Conservation (phyloP, 2,888 invertebrate species). For the Parnassius glacialis region DNA sequence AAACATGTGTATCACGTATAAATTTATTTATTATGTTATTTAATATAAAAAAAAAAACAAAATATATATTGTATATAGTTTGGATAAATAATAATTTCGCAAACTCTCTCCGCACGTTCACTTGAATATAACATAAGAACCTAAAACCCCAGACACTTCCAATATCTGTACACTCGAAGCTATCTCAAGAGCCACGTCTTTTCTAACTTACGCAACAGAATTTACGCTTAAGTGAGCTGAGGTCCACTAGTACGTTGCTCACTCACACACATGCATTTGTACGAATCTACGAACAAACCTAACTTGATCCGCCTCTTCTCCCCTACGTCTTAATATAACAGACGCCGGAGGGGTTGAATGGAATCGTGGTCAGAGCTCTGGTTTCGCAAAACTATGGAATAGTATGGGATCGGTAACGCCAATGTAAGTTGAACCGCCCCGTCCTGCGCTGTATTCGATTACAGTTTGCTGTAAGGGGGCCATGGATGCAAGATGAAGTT, state of each 20-base stretch:
- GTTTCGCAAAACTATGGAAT: constrained; percentile 72
- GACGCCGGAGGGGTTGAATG: constrained; percentile 53
- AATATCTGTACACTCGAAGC: constrained; percentile 59
- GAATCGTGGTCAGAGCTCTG: constrained; percentile 70
- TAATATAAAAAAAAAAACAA: too few relatives aligned
- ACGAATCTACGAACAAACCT: constrained; percentile 52
- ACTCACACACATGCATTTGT: constrained; percentile 76
- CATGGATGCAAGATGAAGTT: constrained; percentile 40
- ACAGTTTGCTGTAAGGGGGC: constrained; percentile 28
- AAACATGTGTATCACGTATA: too few relatives aligned
- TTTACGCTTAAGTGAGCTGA: constrained; percentile 76
- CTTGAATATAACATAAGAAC: constrained; percentile 31
- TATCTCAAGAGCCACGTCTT: constrained; percentile 72
- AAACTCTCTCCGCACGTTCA: constrained; percentile 4
- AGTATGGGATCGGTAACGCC: constrained; percentile 70
- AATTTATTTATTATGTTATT: too few relatives aligned
- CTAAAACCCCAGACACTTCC: constrained; percentile 49
- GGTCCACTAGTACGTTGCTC: constrained; percentile 72
- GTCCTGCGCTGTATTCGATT: constrained; percentile 33
- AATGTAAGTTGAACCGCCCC: constrained; percentile 45
- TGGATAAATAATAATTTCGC: constrained; percentile 9
- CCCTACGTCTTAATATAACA: constrained; percentile 36
- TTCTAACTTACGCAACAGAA: constrained; percentile 78
- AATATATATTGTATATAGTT: neutral
- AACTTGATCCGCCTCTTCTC: constrained; percentile 47